Base-by-base conservation (phyloP, 2,888 invertebrate genomes). In the Creontiades dilutus region DNA sequence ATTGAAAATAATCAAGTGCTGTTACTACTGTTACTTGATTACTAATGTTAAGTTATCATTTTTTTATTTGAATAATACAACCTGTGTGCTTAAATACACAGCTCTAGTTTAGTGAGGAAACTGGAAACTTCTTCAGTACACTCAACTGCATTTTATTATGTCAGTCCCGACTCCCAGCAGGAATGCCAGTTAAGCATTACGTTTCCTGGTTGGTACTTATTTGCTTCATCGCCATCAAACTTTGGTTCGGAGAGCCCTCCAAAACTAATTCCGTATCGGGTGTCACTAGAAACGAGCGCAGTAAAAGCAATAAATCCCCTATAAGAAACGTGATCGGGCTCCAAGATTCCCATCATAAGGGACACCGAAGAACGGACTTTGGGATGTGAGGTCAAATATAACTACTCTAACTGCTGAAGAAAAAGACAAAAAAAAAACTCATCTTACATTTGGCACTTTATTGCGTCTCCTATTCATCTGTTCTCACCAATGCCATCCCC, bases 311-410 rank as follows among this genome's bases (percentile, higher is more conserved):
- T 82, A 82, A 82, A 82, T 82, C 55, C 82, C 55, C 28, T 52
- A 82, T 82, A 82, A 48, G 82, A 82, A 82, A 82, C 82, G 82
- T 82, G 82, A 37, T 48, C 47, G 46, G 82, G n/a, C 82, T 82
- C 52, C 13, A 16, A 14, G 14, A 52, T 52, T 82, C 52, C 55
- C 11, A 52, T 48, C 82, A 28, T 82, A 48, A 48, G 47, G 52
- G 27, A 27, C 52, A 27, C 52, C 46, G n/a, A 82, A 16, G 55
- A 82, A 82, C 47, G 48, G 4, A 23, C 82, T 16, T 23, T 27
- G 55, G n/a, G 48, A 52, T 82, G 52, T 28, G 82, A 82, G 82
- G 82, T 82, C 82, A 52, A 82, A 82, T 52, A 82, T 52, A 52
- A 82, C 52, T 52, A 82, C 52, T 27, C 48, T 19, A 19, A 16